phyloP scores from a whole-genome alignment of 1,140 invertebrate species.

The Lasioglossum baleicum region DNA sequence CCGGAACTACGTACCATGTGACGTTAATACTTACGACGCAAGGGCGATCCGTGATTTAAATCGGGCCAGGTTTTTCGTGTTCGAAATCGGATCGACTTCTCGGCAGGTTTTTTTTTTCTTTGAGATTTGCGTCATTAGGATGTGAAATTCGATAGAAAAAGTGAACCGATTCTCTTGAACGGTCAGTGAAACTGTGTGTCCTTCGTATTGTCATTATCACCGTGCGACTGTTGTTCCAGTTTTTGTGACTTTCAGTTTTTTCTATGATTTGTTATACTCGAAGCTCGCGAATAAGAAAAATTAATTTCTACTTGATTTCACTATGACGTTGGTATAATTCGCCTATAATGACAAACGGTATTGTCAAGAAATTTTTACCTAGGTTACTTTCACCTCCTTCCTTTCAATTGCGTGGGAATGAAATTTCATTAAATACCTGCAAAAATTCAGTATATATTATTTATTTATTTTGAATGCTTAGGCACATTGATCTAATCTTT shows the following conservation, averaged over 20 bases:
- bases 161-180: background rate
- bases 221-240: background rate
- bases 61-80: no score
- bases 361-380: no score
- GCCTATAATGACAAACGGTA: no score
- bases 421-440: no score
- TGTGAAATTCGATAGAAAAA: conserved; percentile 10
- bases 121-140: background rate
- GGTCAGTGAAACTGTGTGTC: conserved; percentile 17
- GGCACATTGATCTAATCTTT: no score
- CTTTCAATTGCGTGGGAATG: no score
- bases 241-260: no score
- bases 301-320: no score
- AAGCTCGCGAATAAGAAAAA: background rate
- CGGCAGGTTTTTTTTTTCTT: background rate
- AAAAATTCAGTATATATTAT: no score
- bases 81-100: background rate
- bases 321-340: no score
- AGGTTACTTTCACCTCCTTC: background rate
- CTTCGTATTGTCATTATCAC: no score
- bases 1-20: background rate
- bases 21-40: background rate
- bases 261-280: background rate
- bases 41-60: background rate
- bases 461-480: no score